phyloP scores from a whole-genome alignment of 2,113 vertebrate species.

The Rhinichthys klamathensis region DNA sequence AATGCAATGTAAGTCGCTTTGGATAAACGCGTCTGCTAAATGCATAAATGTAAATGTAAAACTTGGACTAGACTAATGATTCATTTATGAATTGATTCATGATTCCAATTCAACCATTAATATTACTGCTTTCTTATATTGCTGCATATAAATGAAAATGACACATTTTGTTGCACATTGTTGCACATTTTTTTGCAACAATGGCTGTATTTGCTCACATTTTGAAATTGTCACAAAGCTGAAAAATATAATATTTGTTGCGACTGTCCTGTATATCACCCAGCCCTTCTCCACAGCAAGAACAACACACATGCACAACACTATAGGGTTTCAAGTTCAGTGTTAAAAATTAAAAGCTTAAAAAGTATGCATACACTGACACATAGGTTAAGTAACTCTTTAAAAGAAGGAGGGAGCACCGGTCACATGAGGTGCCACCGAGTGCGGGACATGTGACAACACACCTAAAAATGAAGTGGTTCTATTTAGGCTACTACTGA shows the following conservation, averaged over 20 bases:
- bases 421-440: conserved; percentile 46
- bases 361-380: conserved; percentile 18
- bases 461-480: conserved; percentile 17
- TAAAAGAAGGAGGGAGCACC: not conserved
- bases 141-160: not conserved
- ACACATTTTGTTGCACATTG: too few species aligned
- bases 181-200: not conserved
- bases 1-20: too few species aligned
- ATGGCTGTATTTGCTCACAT: not conserved
- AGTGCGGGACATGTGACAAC: conserved; percentile 36
- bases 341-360: not conserved
- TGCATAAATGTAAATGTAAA: not conserved
- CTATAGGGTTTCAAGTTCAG: not conserved
- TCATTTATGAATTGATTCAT: not conserved
- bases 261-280: not conserved
- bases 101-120: not conserved
- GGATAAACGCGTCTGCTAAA: too few species aligned
- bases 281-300: not conserved
- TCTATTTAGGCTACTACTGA: not conserved
- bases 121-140: not conserved
- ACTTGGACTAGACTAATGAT: not conserved
- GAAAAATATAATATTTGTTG: not conserved
- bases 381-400: not conserved
- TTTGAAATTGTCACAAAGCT: not conserved
- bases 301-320: not conserved